Conservation (phyloP, 2,888 invertebrate species). For the Sycophila texana region DNA sequence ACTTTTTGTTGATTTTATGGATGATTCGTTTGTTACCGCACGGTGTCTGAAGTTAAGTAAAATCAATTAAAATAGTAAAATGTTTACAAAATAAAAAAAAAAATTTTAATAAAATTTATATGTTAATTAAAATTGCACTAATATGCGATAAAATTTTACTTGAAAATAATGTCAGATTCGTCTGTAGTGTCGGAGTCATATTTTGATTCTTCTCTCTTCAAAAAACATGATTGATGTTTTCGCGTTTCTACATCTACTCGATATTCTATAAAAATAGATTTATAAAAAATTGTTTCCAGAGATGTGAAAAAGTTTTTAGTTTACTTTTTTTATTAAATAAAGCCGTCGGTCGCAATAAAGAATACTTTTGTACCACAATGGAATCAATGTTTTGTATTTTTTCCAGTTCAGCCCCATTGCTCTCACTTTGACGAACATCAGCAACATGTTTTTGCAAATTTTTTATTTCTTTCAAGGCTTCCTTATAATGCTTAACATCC, state of each 20-base stretch:
- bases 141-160: conserved; percentile 6
- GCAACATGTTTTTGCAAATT: conserved; percentile 21
- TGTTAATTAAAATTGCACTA: not conserved
- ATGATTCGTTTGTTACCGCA: not conserved
- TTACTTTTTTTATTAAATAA: conserved; percentile 26
- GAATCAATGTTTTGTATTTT: not conserved
- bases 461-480: conserved; percentile 20
- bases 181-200: conserved; percentile 4
- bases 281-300: not conserved
- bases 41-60: conserved; percentile 6
- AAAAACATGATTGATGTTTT: conserved; percentile 2
- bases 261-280: not conserved
- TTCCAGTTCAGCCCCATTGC: not conserved
- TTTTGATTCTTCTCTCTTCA: not conserved
- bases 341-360: conserved; percentile 5
- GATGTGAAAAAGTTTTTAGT: not conserved
- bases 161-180: not conserved
- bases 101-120: conserved; percentile 4
- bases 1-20: conserved; percentile 3
- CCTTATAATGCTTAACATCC: conserved; percentile 33
- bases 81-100: conserved; percentile 3
- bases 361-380: not conserved
- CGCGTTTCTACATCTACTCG: not conserved
- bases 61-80: not conserved
- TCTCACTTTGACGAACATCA: conserved; percentile 7